Conservation (phyloP, 2,888 invertebrate species). For the Hedya salicella region DNA sequence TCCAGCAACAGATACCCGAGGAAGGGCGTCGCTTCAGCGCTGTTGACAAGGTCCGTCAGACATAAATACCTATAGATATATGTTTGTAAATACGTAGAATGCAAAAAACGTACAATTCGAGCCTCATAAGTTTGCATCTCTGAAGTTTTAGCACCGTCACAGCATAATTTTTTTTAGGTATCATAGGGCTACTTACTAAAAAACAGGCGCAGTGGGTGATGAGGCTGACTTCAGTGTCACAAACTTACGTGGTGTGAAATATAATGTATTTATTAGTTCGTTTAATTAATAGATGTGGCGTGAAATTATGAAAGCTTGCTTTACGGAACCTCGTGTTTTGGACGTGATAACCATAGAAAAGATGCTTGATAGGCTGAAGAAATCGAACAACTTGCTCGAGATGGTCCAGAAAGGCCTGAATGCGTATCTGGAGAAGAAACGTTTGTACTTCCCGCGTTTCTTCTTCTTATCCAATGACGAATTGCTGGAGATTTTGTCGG, state of each 20-base stretch:
- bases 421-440: slow-evolving; percentile 97
- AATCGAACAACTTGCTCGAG: slow-evolving; percentile 94
- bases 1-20: slow-evolving; percentile 98
- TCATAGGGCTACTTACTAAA: no score
- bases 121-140: no score
- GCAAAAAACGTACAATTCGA: no score
- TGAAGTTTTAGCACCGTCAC: no score
- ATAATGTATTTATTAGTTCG: background rate
- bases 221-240: no score
- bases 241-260: no score
- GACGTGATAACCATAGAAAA: slow-evolving; percentile 95
- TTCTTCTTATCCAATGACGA: slow-evolving; percentile 99
- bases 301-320: slow-evolving; percentile 95
- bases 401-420: slow-evolving; percentile 96
- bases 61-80: background rate
- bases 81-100: background rate
- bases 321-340: slow-evolving; percentile 91
- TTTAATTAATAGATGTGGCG: slow-evolving; percentile 90
- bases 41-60: slow-evolving; percentile 91
- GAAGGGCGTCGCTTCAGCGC: slow-evolving; percentile 97
- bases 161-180: no score
- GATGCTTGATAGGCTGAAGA: slow-evolving; percentile 95
- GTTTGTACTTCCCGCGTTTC: slow-evolving; percentile 96
- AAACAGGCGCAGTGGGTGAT: no score
- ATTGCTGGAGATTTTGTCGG: slow-evolving; percentile 96